phyloP scores from a whole-genome alignment of 2,797 vertebrate genomes.

The Tenualosa ilisha region DNA sequence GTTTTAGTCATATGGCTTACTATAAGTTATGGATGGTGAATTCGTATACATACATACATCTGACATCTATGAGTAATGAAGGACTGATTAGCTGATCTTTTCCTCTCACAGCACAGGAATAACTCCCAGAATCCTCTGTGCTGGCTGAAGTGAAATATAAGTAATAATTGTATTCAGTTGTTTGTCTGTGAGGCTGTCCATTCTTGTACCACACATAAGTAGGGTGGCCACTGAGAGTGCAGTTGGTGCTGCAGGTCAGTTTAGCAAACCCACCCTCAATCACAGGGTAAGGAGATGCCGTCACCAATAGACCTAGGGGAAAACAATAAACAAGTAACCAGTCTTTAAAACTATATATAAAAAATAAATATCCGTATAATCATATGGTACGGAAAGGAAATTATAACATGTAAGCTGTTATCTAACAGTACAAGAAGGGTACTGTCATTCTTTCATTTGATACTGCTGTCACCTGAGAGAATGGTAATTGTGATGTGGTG shows the following conservation, averaged over 20 bases:
- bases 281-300: neutral
- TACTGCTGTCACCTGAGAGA: neutral
- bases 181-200: neutral
- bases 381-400: neutral
- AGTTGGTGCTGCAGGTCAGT: slow-evolving; percentile 13
- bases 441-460: neutral
- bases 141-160: neutral
- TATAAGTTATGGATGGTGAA: neutral
- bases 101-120: neutral
- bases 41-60: neutral
- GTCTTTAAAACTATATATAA: neutral
- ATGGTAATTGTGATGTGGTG: neutral
- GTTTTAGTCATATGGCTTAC: neutral
- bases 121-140: neutral
- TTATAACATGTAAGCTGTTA: too few species aligned
- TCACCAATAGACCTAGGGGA: neutral
- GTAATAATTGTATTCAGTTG: neutral
- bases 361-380: neutral
- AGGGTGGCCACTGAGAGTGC: neutral
- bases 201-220: neutral
- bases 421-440: too few species aligned
- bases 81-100: neutral
- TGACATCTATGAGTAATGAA: neutral
- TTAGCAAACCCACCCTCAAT: neutral
- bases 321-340: neutral